A percentile compares a stretch with the other conserved stretches of the same genome.
phyloP scores from a whole-genome alignment of 2,888 invertebrate genomes.

The Thereva nobilitata region DNA sequence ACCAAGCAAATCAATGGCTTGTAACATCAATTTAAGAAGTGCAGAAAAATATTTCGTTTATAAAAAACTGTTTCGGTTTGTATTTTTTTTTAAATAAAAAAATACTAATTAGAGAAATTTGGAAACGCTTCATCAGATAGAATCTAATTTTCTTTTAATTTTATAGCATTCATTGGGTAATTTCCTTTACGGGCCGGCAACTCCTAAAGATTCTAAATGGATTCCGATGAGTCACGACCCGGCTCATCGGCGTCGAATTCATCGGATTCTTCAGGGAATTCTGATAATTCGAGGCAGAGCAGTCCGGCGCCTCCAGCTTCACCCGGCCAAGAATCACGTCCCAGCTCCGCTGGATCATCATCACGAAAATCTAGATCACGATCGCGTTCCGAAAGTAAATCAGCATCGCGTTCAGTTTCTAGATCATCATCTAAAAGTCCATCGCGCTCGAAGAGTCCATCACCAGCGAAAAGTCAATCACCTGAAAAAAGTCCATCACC shows the following conservation, averaged over 20 bases:
- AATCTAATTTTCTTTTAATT: constrained; percentile 20
- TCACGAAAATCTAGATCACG: constrained; percentile 42
- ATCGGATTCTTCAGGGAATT: constrained; percentile 61
- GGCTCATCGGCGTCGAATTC: constrained; percentile 54
- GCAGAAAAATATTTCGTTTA: neutral
- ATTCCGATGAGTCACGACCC: constrained; percentile 52
- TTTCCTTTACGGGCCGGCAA: neutral
- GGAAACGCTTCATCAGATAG: neutral
- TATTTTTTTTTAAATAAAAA: too few relatives aligned
- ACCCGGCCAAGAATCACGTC: constrained; percentile 53
- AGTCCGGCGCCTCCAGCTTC: constrained; percentile 45
- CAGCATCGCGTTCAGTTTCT: constrained; percentile 51
- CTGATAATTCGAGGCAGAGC: constrained; percentile 52
- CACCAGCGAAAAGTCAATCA: too few relatives aligned
- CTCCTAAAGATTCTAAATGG: constrained; percentile 43
- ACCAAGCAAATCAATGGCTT: constrained; percentile 4
- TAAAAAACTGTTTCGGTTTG: too few relatives aligned
- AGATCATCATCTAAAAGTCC: constrained; percentile 46
- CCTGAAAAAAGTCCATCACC: too few relatives aligned
- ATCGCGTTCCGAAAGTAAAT: constrained; percentile 47
- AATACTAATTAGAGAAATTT: too few relatives aligned
- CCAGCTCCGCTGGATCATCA: constrained; percentile 54
- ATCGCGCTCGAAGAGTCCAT: too few relatives aligned
- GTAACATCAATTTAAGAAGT: constrained; percentile 16
- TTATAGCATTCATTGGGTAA: constrained; percentile 26